Percentiles rank a stretch among this genome's conserved stretches.
Conservation (phyloP, 2,888 invertebrate genomes). For the Asteroscopus sphinx region DNA sequence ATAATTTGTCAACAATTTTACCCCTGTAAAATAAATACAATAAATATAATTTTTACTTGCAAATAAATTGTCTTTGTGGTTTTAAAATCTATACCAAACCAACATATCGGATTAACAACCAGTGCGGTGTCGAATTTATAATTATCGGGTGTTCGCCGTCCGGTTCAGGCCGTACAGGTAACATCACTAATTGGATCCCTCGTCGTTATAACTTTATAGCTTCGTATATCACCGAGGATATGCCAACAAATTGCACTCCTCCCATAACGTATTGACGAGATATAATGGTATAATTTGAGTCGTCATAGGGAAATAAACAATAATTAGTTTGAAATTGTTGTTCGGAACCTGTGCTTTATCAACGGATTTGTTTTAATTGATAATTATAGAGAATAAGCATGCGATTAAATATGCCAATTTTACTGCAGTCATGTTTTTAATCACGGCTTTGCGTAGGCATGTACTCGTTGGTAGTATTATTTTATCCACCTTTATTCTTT, state of each 20-base stretch:
- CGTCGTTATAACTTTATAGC: slow-evolving; percentile 60
- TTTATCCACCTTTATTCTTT: not conserved
- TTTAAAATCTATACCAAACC: slow-evolving; percentile 43
- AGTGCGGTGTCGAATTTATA: slow-evolving; percentile 53
- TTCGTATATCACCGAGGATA: slow-evolving; percentile 59
- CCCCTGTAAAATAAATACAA: slow-evolving; percentile 16
- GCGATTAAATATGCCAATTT: slow-evolving; percentile 22
- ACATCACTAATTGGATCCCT: slow-evolving; percentile 63
- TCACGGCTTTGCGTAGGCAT: slow-evolving; percentile 2
- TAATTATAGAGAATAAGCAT: slow-evolving; percentile 29
- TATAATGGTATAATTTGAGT: slow-evolving; percentile 30
- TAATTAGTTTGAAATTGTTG: slow-evolving; percentile 30
- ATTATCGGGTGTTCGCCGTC: slow-evolving; percentile 44
- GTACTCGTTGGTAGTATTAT: not conserved
- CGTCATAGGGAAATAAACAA: slow-evolving; percentile 29
- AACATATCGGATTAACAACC: slow-evolving; percentile 50
- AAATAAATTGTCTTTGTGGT: slow-evolving; percentile 33
- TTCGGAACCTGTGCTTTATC: slow-evolving; percentile 11
- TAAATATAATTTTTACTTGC: too few species aligned
- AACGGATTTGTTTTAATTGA: slow-evolving; percentile 31
- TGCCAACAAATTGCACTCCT: slow-evolving; percentile 57
- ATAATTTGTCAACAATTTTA: slow-evolving; percentile 23
- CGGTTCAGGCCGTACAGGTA: slow-evolving; percentile 47
- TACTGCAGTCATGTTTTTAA: slow-evolving; percentile 20
- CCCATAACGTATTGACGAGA: slow-evolving; percentile 38